Percentiles rank a stretch among this genome's conserved stretches.
These are phyloP conservation scores for Anser brachyrhynchus DNA, from an alignment of 2,113 vertebrate genomes.

Conservation along the genomic window DNA sequence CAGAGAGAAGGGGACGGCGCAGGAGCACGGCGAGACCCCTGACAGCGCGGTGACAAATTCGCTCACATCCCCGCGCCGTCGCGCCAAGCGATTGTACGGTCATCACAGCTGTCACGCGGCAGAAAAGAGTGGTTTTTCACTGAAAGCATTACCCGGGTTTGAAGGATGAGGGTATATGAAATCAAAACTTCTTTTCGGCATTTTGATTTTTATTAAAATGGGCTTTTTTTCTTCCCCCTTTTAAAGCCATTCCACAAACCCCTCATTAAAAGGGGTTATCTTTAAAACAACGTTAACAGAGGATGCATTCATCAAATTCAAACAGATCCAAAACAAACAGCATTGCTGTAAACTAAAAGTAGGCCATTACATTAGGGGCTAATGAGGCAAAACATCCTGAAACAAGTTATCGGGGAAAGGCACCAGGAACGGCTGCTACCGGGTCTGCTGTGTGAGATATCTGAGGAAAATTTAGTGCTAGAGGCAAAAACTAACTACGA, in stretches of 20 bases:
- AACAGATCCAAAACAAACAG: neutral
- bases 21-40: neutral
- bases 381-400: constrained; percentile 43
- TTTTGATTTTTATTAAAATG: neutral
- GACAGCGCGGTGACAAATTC: neutral
- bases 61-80: neutral
- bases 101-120: neutral
- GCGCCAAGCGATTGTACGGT: neutral
- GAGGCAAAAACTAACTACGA: neutral
- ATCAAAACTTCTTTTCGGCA: neutral
- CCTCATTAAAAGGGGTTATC: neutral
- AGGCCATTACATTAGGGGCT: constrained; percentile 27
- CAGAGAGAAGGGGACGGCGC: neutral
- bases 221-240: too few species aligned
- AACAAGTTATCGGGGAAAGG: neutral
- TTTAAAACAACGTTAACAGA: neutral
- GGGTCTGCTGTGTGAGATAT: neutral
- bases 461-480: neutral
- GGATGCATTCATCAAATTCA: neutral
- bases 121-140: neutral
- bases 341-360: neutral
- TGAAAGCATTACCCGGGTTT: neutral
- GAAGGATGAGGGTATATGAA: neutral
- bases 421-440: neutral
- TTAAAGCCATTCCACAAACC: neutral